Evolutionary conservation across 2,797 vertebrate genomes (phyloP).

Genomic region (Chromobotia macracanthus): DNA sequence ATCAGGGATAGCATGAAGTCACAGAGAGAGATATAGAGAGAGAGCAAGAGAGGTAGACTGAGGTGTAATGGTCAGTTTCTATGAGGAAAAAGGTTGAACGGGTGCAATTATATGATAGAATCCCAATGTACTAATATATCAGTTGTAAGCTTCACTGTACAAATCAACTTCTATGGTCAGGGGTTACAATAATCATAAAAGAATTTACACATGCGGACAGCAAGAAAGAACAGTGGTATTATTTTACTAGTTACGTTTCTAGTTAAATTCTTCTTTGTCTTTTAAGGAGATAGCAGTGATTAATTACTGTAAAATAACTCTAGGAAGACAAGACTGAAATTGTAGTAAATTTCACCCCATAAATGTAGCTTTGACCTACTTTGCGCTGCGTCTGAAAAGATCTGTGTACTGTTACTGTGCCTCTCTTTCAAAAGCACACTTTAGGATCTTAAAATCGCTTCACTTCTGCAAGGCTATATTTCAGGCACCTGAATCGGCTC

Average conservation of each 20-base stretch:
- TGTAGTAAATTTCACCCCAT: background rate
- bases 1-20: conserved; percentile 20
- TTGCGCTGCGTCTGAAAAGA: background rate
- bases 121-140: conserved; percentile 4
- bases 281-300: background rate
- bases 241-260: background rate
- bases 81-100: background rate
- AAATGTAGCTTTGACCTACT: background rate
- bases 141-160: background rate
- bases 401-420: background rate
- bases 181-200: conserved; percentile 7
- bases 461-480: background rate
- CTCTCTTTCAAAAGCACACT: background rate
- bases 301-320: background rate
- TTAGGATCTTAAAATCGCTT: background rate
- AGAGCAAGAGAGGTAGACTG: background rate
- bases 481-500: background rate
- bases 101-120: conserved; percentile 20
- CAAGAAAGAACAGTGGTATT: background rate
- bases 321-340: background rate
- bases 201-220: background rate
- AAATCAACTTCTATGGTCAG: background rate
- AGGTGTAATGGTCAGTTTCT: conserved; percentile 27
- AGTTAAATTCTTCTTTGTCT: background rate
- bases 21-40: background rate